Evolutionary conservation across 2,797 vertebrate species (phyloP), one percentile per base, ranked within the genome.

Genomic region (Danio tinwini): DNA sequence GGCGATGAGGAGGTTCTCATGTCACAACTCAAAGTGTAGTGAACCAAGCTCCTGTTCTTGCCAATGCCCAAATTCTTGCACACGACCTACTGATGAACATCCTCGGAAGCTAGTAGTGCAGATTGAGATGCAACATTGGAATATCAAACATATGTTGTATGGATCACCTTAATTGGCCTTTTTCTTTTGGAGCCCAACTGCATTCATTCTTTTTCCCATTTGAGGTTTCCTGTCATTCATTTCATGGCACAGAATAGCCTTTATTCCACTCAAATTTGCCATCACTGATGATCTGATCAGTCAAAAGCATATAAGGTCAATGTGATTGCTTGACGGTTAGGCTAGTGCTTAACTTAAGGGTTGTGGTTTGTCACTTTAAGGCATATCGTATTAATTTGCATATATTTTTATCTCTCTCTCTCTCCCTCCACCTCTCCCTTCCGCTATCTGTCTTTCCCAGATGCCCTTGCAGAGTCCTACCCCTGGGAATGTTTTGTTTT

Each of bases 401-500:
- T 65, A 63, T 67, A 14, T 72, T 39, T 71, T 14, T 17, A 49
- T 74, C 39, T 81, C 47, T 42, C 5, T 49, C 21, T 21, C 5
- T 42, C 62, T 69, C 74, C 21, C 29, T 21, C 39, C 50, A 61
- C 40, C 39, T 70, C 47, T 45, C 10, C 6, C 56, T 45, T 61
- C 17, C 6, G 19, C 49, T 44, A 16, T 81, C 76, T 56, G 61
- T 55, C 56, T 52, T 44, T 75, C 56, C 10, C 88, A 95, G 94
- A 93, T 86, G 88, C 88, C 89, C 84, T 92, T 85, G 88, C 77
- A 16, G 85, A 88, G 8, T 88, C 90, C 67, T 94, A 93, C 87
- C 91, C 92, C 3, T 91, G 93, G 92, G 89, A 94, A 81, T 94
- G 93, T 87, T 94, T 91, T 47, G 82, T 94, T 76, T 94, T 93